Percentiles rank a stretch among this genome's conserved stretches.
Evolutionary conservation across 2,888 invertebrate species (phyloP).

Genomic region (Drosophila niveifrons): DNA sequence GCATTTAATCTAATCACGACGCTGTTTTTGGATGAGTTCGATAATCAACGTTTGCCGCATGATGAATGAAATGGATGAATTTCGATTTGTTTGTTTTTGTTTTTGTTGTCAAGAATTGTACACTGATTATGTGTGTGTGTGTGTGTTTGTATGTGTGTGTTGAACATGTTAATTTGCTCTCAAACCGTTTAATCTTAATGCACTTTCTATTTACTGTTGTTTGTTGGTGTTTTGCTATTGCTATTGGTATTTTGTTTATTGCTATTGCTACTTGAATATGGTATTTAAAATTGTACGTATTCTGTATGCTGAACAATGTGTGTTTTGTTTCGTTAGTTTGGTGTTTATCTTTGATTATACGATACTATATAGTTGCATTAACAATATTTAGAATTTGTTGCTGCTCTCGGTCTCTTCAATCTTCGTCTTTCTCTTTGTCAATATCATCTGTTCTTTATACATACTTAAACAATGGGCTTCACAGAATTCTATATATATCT

Average conservation of each 20-base stretch:
- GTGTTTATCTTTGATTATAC: slow-evolving; percentile 51
- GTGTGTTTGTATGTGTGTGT: slow-evolving; percentile 20
- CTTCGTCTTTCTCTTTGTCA: slow-evolving; percentile 1
- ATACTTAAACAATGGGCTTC: slow-evolving; percentile 23
- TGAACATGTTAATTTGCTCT: slow-evolving; percentile 48
- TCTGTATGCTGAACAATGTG: slow-evolving; percentile 50
- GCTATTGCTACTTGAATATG: slow-evolving; percentile 33
- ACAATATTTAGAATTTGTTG: slow-evolving; percentile 51
- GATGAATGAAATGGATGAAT: slow-evolving; percentile 20
- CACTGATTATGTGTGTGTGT: slow-evolving; percentile 21
- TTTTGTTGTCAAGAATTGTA: slow-evolving; percentile 37
- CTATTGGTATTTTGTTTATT: slow-evolving; percentile 6
- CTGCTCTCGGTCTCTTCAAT: slow-evolving; percentile 10
- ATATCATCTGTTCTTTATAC: slow-evolving; percentile 24
- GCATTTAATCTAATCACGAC: slow-evolving; percentile 43
- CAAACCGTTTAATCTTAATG: slow-evolving; percentile 50
- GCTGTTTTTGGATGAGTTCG: slow-evolving; percentile 25
- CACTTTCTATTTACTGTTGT: slow-evolving; percentile 9
- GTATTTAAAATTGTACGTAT: slow-evolving; percentile 55
- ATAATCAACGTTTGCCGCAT: slow-evolving; percentile 32
- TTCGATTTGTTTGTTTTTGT: slow-evolving; percentile 21
- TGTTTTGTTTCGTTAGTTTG: slow-evolving; percentile 24
- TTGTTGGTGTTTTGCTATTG: neutral
- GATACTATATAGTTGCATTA: slow-evolving; percentile 33
- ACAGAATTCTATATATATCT: slow-evolving; percentile 2